These are phyloP conservation scores for Hystrix cristata DNA, from an alignment of 2,113 vertebrate species.

Conservation along the genomic window DNA sequence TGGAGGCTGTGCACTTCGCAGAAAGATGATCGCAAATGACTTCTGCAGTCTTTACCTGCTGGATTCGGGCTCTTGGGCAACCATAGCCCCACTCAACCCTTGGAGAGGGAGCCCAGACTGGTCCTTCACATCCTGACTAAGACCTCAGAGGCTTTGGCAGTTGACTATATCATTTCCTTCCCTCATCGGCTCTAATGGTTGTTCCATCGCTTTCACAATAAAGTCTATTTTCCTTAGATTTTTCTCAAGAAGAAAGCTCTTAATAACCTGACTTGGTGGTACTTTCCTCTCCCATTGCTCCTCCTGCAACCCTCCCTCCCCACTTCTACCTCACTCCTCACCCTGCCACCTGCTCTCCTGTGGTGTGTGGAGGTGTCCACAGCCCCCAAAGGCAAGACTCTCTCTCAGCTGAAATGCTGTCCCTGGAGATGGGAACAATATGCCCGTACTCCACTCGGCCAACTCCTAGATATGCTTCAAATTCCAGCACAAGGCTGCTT, in stretches of 20 bases:
- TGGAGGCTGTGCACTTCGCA: neutral
- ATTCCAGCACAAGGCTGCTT: neutral
- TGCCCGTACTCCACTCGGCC: too few relatives aligned
- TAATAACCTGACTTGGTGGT: neutral
- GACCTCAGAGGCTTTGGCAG: neutral
- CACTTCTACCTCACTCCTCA: accelerated
- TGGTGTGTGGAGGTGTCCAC: neutral
- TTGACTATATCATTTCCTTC: neutral
- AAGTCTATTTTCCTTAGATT: neutral
- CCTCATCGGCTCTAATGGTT: neutral
- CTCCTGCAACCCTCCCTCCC: neutral
- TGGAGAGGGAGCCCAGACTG: neutral
- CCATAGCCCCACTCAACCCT: neutral
- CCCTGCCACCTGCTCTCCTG: neutral
- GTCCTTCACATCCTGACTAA: neutral
- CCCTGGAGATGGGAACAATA: neutral
- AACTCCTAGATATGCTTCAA: neutral
- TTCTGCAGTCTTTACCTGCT: neutral
- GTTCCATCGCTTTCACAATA: neutral
- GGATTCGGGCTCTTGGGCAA: neutral
- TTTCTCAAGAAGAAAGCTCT: neutral
- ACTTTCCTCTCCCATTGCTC: neutral
- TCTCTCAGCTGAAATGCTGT: neutral
- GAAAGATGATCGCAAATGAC: neutral
- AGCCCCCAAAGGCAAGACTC: neutral